These are phyloP conservation scores for Vulpes ferrilata DNA, from an alignment of 2,113 vertebrate species.

Conservation along the genomic window DNA sequence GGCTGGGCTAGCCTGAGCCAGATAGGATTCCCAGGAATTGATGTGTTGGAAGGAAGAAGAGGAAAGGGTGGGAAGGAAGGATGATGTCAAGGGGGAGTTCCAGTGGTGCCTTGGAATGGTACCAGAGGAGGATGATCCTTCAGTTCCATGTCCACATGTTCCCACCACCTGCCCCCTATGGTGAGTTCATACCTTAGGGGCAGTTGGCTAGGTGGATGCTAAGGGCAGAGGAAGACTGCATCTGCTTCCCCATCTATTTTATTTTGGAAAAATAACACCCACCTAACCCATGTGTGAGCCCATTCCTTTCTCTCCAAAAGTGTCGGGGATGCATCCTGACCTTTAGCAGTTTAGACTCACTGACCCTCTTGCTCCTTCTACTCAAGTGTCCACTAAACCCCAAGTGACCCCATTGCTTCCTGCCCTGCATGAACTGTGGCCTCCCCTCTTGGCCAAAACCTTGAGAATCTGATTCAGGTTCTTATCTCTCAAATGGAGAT, in stretches of 20 bases:
- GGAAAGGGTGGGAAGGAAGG: neutral
- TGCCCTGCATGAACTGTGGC: accelerated
- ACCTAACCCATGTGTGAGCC: neutral
- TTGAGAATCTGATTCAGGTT: neutral
- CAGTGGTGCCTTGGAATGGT: neutral
- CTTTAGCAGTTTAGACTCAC: neutral
- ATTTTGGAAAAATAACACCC: neutral
- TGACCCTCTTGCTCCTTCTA: neutral
- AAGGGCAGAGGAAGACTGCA: neutral
- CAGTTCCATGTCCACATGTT: neutral
- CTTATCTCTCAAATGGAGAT: neutral
- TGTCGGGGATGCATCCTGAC: neutral
- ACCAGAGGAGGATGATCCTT: neutral
- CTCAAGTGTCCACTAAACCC: neutral
- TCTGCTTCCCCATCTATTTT: neutral
- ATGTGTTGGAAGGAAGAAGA: neutral
- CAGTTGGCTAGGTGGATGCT: neutral
- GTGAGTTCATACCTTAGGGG: neutral
- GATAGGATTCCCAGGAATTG: slow-evolving; percentile 69
- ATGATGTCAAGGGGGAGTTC: neutral
- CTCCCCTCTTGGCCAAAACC: neutral
- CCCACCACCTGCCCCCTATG: neutral
- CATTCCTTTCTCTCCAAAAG: neutral
- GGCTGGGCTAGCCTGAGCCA: slow-evolving; percentile 42
- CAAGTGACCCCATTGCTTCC: neutral